Percentiles rank a stretch among this genome's conserved stretches.
Conservation (phyloP, 2,113 vertebrate species). For the Bos indicus region DNA sequence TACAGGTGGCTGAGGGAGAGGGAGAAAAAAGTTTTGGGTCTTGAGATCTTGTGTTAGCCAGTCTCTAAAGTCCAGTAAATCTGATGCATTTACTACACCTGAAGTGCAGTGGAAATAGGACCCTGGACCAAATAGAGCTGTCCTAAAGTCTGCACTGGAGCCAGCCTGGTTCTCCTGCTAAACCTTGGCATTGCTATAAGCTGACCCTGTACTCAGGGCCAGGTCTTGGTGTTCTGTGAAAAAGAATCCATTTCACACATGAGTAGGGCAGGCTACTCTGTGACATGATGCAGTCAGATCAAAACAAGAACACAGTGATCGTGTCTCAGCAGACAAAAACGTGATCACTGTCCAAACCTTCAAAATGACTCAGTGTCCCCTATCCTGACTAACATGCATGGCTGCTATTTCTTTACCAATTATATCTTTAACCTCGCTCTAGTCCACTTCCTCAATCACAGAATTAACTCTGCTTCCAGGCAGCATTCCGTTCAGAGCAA, state of each 20-base stretch:
- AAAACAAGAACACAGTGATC: not conserved
- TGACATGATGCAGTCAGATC: not conserved
- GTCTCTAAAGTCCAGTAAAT: not conserved
- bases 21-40: not conserved
- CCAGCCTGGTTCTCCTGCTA: too few species aligned
- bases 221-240: not conserved
- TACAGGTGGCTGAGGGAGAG: too few species aligned
- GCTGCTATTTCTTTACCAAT: not conserved
- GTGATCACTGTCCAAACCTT: not conserved
- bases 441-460: not conserved
- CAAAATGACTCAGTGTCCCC: not conserved
- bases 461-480: not conserved
- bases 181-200: not conserved
- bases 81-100: not conserved
- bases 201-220: not conserved
- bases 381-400: not conserved
- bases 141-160: not conserved
- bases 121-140: not conserved
- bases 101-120: rapidly evolving
- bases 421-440: not conserved
- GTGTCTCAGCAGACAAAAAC: not conserved
- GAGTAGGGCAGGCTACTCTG: not conserved
- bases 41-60: not conserved
- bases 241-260: not conserved
- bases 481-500: not conserved